Evolutionary conservation across 2,888 invertebrate species (phyloP).

Genomic region (Dione juno): DNA sequence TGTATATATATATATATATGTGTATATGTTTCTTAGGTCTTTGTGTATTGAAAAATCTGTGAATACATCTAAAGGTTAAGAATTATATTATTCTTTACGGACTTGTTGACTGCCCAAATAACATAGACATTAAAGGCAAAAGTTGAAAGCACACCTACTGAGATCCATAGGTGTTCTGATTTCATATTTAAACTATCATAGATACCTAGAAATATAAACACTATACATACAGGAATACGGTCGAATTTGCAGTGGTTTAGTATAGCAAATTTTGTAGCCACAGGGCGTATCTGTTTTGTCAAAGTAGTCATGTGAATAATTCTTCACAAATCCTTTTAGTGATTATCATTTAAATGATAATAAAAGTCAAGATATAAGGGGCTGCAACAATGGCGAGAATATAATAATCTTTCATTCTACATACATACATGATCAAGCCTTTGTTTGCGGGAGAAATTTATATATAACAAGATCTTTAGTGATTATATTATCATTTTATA

Average conservation of each 20-base stretch:
- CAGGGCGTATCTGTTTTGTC: conserved; percentile 81
- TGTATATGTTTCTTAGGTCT: background rate
- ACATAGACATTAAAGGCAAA: conserved; percentile 66
- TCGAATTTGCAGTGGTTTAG: conserved; percentile 35
- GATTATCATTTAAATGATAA: conserved; percentile 82
- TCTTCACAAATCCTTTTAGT: conserved; percentile 78
- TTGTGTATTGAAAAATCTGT: conserved; percentile 17
- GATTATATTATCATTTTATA: background rate
- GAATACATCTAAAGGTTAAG: conserved; percentile 19
- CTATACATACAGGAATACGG: conserved; percentile 43
- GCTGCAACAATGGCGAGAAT: conserved; percentile 57
- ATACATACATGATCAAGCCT: conserved; percentile 40
- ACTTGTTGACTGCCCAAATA: conserved; percentile 57
- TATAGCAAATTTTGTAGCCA: conserved; percentile 65
- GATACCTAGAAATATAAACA: conserved; percentile 45
- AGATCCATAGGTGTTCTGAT: conserved; percentile 74
- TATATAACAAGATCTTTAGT: conserved; percentile 2
- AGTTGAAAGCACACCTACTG: conserved; percentile 75
- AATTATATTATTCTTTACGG: conserved; percentile 28
- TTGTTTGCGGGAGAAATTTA: conserved; percentile 30
- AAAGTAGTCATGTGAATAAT: conserved; percentile 78
- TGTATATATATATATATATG: background rate
- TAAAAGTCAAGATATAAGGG: conserved; percentile 72
- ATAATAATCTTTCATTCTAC: conserved; percentile 42
- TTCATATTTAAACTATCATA: conserved; percentile 55